Percentiles rank a stretch among this genome's conserved stretches.
Evolutionary conservation across 2,888 invertebrate genomes (phyloP).

Genomic region (Disparrhopalites patrizii): DNA sequence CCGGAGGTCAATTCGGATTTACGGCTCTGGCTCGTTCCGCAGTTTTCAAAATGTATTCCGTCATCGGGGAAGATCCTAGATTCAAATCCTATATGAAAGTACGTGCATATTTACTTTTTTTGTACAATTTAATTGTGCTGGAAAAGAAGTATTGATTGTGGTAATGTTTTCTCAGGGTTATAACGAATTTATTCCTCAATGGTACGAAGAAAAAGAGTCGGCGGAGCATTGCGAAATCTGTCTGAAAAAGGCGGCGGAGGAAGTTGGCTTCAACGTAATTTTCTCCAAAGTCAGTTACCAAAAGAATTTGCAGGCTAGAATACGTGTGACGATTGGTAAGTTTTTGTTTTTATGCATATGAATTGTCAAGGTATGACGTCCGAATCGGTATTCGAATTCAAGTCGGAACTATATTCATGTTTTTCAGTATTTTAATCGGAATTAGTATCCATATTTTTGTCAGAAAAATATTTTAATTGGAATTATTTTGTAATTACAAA

Average conservation of each 20-base stretch:
- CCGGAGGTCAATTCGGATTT: constrained; percentile 34
- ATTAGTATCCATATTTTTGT: too few relatives aligned
- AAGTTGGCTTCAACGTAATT: constrained; percentile 29
- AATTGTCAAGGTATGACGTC: too few relatives aligned
- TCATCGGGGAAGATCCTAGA: constrained; percentile 21
- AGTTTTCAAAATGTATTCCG: constrained; percentile 8
- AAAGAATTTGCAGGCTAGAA: constrained; percentile 16
- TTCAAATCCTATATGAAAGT: constrained; percentile 34
- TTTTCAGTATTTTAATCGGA: too few relatives aligned
- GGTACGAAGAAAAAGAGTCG: constrained; percentile 28
- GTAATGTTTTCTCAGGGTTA: constrained; percentile 27
- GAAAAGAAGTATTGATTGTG: too few relatives aligned
- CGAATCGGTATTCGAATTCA: too few relatives aligned
- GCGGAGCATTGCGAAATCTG: constrained; percentile 25
- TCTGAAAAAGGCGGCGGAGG: constrained; percentile 15
- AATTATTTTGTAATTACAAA: too few relatives aligned
- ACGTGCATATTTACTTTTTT: background rate
- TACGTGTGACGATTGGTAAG: constrained; percentile 28
- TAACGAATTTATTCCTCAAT: constrained; percentile 31
- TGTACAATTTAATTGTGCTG: background rate
- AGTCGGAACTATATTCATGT: too few relatives aligned
- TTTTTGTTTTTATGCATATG: too few relatives aligned
- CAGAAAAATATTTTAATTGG: too few relatives aligned
- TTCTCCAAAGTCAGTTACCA: constrained; percentile 22
- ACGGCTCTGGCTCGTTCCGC: constrained; percentile 29